Evolutionary conservation across 1,140 invertebrate species (phyloP).

Genomic region (Subanguina moxae): DNA sequence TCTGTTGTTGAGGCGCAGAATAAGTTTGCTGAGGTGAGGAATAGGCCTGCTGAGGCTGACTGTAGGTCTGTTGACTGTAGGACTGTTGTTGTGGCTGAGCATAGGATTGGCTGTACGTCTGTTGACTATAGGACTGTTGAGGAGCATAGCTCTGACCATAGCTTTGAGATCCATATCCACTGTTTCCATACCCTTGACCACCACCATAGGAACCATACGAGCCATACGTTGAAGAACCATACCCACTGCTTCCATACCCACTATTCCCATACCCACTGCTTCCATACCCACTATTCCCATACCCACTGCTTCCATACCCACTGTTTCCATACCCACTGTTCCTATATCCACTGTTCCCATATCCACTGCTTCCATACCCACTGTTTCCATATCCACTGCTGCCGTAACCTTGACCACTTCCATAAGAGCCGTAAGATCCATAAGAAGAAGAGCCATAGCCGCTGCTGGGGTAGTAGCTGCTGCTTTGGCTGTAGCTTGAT

Average conservation of each 20-base stretch:
- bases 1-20: background rate
- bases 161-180: background rate
- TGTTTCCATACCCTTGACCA: background rate
- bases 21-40: background rate
- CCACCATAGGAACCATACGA: background rate
- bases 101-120: conserved; percentile 1
- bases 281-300: background rate
- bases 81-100: background rate
- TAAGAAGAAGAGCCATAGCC: background rate
- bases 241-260: background rate
- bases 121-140: background rate
- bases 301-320: background rate
- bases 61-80: background rate
- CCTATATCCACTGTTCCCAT: background rate
- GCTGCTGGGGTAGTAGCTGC: background rate
- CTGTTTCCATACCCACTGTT: background rate
- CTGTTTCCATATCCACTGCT: background rate
- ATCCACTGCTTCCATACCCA: background rate
- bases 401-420: background rate
- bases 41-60: background rate
- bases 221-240: background rate
- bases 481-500: background rate
- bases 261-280: no score
- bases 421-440: background rate
- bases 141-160: background rate